Percentiles rank a stretch among this genome's conserved stretches.
These are phyloP conservation scores for Drosophila tani DNA, from an alignment of 1,140 invertebrate genomes.

Conservation along the genomic window DNA sequence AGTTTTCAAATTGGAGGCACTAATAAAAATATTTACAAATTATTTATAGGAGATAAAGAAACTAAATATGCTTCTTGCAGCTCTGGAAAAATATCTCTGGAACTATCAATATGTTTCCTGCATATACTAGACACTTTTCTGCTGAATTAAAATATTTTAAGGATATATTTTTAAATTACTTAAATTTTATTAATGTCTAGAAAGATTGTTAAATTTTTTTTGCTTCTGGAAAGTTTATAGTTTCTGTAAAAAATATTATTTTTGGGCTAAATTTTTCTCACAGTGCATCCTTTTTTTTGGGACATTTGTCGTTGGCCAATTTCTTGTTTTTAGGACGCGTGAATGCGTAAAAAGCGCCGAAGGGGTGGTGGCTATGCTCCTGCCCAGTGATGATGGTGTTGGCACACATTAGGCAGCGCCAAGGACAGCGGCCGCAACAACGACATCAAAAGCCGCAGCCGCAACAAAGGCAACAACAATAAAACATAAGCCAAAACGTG, in stretches of 20 bases:
- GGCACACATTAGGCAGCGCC: constrained; percentile 75
- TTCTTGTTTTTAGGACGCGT: constrained; percentile 61
- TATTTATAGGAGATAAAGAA: background rate
- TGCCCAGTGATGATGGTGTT: constrained; percentile 20
- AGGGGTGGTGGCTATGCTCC: constrained; percentile 13
- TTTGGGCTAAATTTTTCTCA: constrained; percentile 1
- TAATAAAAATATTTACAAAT: background rate
- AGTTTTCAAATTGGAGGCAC: constrained; percentile 9
- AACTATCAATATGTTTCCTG: background rate
- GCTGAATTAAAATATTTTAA: background rate
- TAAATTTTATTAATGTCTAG: no score
- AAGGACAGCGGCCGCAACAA: constrained; percentile 64
- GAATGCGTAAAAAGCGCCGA: constrained; percentile 74
- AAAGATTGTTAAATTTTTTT: background rate
- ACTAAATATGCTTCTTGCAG: background rate
- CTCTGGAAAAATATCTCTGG: background rate
- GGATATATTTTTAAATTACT: background rate
- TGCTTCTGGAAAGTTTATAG: background rate
- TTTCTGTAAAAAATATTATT: constrained; percentile 14
- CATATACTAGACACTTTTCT: no score
- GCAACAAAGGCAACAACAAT: constrained; percentile 56
- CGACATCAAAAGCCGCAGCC: constrained; percentile 46
- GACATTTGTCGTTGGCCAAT: constrained; percentile 57
- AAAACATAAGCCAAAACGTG: constrained; percentile 71
- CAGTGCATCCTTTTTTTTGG: constrained; percentile 12